These are phyloP conservation scores for Laothoe populi DNA, from an alignment of 2,888 invertebrate genomes.

Conservation along the genomic window DNA sequence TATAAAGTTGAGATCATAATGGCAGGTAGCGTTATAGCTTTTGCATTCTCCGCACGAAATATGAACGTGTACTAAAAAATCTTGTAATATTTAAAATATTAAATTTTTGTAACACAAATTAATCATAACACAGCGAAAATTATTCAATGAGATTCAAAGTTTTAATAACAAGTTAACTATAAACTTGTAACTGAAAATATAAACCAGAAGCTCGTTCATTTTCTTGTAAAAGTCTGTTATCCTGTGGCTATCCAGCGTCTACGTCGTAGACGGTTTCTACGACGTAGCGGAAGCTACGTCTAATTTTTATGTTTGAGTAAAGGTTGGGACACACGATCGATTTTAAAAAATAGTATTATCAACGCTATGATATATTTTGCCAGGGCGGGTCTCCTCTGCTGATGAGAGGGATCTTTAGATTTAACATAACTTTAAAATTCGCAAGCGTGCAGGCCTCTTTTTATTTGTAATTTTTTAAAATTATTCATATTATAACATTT, in stretches of 20 bases:
- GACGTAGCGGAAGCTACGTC: constrained; percentile 10
- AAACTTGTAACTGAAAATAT: constrained; percentile 14
- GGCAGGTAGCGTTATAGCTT: too few relatives aligned
- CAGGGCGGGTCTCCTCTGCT: too few relatives aligned
- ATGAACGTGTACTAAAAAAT: neutral
- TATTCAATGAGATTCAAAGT: neutral
- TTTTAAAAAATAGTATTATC: too few relatives aligned
- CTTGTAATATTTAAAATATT: neutral
- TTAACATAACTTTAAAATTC: too few relatives aligned
- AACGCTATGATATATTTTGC: too few relatives aligned
- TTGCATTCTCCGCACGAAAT: too few relatives aligned
- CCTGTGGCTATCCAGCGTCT: constrained; percentile 16
- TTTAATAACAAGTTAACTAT: constrained; percentile 8
- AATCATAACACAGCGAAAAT: neutral
- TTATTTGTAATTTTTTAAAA: too few relatives aligned
- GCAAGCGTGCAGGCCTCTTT: too few relatives aligned
- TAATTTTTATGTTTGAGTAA: constrained; percentile 17
- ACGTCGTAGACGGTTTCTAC: constrained; percentile 6
- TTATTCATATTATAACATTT: too few relatives aligned
- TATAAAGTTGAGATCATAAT: too few relatives aligned
- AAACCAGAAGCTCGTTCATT: constrained; percentile 18
- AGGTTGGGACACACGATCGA: neutral
- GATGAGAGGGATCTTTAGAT: too few relatives aligned
- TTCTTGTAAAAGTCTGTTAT: constrained; percentile 21
- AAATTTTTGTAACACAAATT: neutral